Evolutionary conservation across 2,113 vertebrate genomes (phyloP).

Genomic region (Sus scrofa): T2T-Sscrofa CM000812.6:117777501-117778000

Average conservation of each 20-base stretch:
- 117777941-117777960: neutral
- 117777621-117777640: neutral
- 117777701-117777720: neutral
- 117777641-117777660: neutral
- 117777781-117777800: neutral
- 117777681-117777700: neutral
- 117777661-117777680: neutral
- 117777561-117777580: constrained; percentile 23
- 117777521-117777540: neutral
- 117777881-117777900: neutral
- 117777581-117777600: neutral
- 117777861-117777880: neutral
- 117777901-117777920: neutral
- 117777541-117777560: neutral
- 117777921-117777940: neutral
- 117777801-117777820: constrained; percentile 11
- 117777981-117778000: neutral
- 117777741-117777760: neutral
- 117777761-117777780: neutral
- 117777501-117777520: neutral
- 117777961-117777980: neutral
- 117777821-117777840: neutral
- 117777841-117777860: neutral
- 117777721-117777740: neutral
- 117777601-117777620: neutral